Evolutionary conservation across 92 coral and sea anemone species (phyloP).

Genomic region (Zoanthus solanderi): DNA sequence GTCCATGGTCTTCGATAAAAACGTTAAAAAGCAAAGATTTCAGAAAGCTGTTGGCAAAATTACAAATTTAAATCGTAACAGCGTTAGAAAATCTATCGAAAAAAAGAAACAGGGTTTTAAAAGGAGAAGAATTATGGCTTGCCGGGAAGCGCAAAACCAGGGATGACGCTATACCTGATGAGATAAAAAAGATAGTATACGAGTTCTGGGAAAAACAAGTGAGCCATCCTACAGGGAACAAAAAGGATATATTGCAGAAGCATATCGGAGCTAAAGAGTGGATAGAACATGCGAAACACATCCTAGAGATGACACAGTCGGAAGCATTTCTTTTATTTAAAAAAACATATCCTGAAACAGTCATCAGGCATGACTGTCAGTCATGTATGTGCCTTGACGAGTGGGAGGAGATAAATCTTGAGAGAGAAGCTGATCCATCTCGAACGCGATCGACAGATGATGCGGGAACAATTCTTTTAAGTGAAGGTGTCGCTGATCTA

Average conservation of each 20-base stretch:
- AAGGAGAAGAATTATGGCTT: conserved; percentile 19
- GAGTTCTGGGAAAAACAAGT: conserved; percentile 27
- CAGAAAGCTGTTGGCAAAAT: conserved; percentile 21
- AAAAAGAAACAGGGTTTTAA: conserved; percentile 12
- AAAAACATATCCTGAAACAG: too few species aligned
- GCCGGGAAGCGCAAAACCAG: conserved; percentile 15
- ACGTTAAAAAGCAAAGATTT: not conserved
- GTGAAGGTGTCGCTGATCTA: conserved; percentile 1
- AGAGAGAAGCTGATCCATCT: conserved; percentile 9
- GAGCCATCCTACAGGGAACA: conserved; percentile 17
- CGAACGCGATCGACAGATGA: conserved; percentile 19
- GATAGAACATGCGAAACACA: conserved; percentile 24
- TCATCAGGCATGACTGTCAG: too few species aligned
- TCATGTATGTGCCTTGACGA: not conserved
- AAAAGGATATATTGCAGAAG: conserved; percentile 15
- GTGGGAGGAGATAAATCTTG: conserved; percentile 11
- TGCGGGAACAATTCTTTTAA: not conserved
- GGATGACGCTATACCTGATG: conserved; percentile 6
- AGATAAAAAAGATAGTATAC: conserved; percentile 8
- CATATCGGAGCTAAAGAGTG: conserved; percentile 11
- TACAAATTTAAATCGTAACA: not conserved
- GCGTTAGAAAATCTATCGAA: conserved; percentile 16
- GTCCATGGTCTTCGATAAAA: conserved; percentile 27
- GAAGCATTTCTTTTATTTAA: conserved; percentile 1
- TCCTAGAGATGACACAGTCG: conserved; percentile 23